phyloP scores from a whole-genome alignment of 1,140 invertebrate genomes.

The Harpegnathos saltator region DNA sequence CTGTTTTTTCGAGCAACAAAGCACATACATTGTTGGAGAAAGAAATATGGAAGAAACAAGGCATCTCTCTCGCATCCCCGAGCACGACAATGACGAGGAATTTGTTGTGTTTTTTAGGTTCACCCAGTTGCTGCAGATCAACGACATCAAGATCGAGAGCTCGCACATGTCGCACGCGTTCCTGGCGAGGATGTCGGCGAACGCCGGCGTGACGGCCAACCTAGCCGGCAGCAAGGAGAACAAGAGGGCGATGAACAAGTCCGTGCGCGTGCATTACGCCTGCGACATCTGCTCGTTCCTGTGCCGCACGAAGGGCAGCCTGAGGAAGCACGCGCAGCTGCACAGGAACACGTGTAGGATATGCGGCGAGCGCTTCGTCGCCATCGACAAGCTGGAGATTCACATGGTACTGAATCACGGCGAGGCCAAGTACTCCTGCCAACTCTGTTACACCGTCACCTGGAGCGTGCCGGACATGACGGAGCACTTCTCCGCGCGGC shows the following conservation, averaged over 20 bases:
- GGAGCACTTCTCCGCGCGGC: constrained; percentile 40
- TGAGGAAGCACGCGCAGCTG: constrained; percentile 23
- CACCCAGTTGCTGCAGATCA: constrained; percentile 30
- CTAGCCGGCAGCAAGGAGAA: constrained; percentile 16
- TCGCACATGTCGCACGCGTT: constrained; percentile 7
- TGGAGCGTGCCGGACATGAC: constrained; percentile 40
- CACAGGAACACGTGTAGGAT: constrained; percentile 31
- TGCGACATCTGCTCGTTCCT: constrained; percentile 29
- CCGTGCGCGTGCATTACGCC: not conserved
- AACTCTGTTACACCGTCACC: constrained; percentile 8
- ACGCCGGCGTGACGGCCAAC: constrained; percentile 5
- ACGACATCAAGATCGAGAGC: constrained; percentile 29
- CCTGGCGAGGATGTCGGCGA: constrained; percentile 13
- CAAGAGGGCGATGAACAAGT: not conserved
- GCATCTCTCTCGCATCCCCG: constrained; percentile 10
- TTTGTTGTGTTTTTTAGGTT: constrained; percentile 48
- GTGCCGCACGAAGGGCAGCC: constrained; percentile 25
- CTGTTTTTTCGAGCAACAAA: not conserved
- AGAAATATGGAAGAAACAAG: constrained; percentile 6
- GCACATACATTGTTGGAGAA: constrained; percentile 13
- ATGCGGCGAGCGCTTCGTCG: constrained; percentile 20
- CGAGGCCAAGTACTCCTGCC: constrained; percentile 35
- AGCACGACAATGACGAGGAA: constrained; percentile 15
- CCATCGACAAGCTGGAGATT: constrained; percentile 17
- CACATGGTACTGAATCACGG: constrained; percentile 34